Base-by-base conservation (phyloP, 2,797 vertebrate species). In the Chaetophractus vellerosus region DNA sequence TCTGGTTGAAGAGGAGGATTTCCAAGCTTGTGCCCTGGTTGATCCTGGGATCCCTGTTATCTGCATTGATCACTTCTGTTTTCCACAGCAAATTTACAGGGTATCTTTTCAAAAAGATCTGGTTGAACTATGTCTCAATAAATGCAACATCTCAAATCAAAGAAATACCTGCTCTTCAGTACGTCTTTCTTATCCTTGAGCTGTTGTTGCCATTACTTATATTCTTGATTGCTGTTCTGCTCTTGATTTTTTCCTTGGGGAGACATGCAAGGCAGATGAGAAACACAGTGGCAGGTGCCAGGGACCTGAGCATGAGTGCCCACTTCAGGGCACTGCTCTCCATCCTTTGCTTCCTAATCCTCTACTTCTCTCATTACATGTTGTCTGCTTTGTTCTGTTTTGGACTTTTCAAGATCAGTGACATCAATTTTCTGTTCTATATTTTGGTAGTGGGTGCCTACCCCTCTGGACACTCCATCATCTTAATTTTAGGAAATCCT, bases 401-500 rank as follows among this genome's bases (percentile, higher is more conserved):
- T 57, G 16, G 50, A 19, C 0, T 6, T 5, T 28, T 88, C 33
- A 9, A 52, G 0, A 0, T 28, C 7, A 68, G 5, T 61, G 68
- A 4, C 6, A 0, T 21, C 5, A 0, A 0, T 6, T 69, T 89
- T 45, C 2, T 57, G 4, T 0, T 96, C 2, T 45, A 15, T 4
- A 0, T 19, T 1, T 45, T 68, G 1, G 0, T 63, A 3, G 0
- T 45, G 61, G 59, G 78, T 9, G 11, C 18, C 0, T 97, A 93
- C 63, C 94, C 95, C 18, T 74, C 78, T 3, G 15, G 79, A 38
- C 97, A 97, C 74, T 96, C 95, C 21, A 3, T 92, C 28, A 81
- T 91, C 90, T 95, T 97, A 92, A 94, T 97, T 91, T 83, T 95
- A 15, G 95, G 95, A 66, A 97, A 91, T 45, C 18, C 69, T 15